Evolutionary conservation across 2,888 invertebrate species (phyloP).

Genomic region (Aspidiotus destructor): DNA sequence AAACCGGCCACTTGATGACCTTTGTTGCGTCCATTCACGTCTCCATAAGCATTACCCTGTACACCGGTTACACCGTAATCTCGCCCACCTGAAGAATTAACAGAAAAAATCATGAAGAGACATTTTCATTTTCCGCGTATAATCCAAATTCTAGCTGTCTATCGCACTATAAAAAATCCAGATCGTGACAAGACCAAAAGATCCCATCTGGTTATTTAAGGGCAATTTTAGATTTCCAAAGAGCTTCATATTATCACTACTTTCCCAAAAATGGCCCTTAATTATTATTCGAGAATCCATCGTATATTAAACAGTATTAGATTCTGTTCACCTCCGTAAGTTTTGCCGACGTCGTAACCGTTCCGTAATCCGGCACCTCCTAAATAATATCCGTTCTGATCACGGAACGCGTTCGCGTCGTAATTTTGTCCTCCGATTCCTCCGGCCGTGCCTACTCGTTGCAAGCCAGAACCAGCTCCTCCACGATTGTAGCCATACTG

Average conservation of each 20-base stretch:
- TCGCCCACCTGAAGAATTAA: constrained; percentile 35
- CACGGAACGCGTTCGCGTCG: constrained; percentile 36
- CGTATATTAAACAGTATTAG: too few species aligned
- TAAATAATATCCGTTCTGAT: constrained; percentile 37
- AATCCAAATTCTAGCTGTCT: too few species aligned
- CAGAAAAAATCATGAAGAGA: neutral
- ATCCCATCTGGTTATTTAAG: too few species aligned
- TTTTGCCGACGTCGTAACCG: constrained; percentile 38
- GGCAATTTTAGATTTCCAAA: too few species aligned
- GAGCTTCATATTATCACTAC: too few species aligned
- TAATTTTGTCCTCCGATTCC: constrained; percentile 35
- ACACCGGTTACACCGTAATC: constrained; percentile 37
- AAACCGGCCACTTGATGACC: constrained; percentile 61
- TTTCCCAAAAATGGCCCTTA: too few species aligned
- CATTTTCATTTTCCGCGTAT: neutral
- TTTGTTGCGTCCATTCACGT: constrained; percentile 50
- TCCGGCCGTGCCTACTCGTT: constrained; percentile 18
- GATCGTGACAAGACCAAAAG: too few species aligned
- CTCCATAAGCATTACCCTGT: constrained; percentile 37
- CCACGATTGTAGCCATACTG: constrained; percentile 28
- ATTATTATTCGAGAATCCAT: too few species aligned
- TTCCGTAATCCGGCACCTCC: constrained; percentile 37
- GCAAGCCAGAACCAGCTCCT: constrained; percentile 12
- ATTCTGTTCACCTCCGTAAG: constrained; percentile 38
- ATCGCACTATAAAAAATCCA: too few species aligned